phyloP scores from a whole-genome alignment of 1,140 invertebrate genomes.

The Euborellia annulipes region DNA sequence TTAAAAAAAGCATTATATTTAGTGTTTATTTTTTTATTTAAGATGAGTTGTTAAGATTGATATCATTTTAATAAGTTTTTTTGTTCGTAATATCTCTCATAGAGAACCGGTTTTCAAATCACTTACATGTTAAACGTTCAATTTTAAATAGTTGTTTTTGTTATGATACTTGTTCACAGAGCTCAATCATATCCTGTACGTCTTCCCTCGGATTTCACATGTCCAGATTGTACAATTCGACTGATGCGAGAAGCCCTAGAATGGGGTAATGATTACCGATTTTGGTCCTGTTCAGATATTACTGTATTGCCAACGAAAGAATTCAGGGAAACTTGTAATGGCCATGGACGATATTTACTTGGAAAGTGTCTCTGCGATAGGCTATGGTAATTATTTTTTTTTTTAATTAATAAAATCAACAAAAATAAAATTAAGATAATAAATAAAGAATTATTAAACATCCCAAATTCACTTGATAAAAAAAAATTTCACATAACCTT shows the following conservation, averaged over 20 bases:
- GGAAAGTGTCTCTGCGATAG: slow-evolving; percentile 68
- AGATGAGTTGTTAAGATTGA: too few relatives aligned
- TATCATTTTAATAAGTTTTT: too few relatives aligned
- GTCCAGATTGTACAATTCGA: slow-evolving; percentile 76
- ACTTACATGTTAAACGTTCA: too few relatives aligned
- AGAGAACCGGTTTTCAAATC: too few relatives aligned
- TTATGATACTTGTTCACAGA: slow-evolving; percentile 39
- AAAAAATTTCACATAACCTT: too few relatives aligned
- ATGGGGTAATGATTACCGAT: slow-evolving; percentile 69
- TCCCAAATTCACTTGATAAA: too few relatives aligned
- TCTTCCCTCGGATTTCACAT: slow-evolving; percentile 66
- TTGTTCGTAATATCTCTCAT: too few relatives aligned
- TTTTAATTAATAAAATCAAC: too few relatives aligned
- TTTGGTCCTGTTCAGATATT: slow-evolving; percentile 92
- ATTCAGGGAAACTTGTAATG: slow-evolving; percentile 66
- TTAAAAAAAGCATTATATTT: too few relatives aligned
- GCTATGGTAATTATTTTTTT: slow-evolving; percentile 37
- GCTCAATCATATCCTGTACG: slow-evolving; percentile 63
- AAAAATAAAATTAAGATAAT: too few relatives aligned
- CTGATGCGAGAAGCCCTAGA: slow-evolving; percentile 76
- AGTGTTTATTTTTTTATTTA: too few relatives aligned
- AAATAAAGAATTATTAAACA: too few relatives aligned
- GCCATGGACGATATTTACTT: slow-evolving; percentile 58
- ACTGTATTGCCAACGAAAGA: slow-evolving; percentile 55
- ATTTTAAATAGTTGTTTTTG: not conserved